Base-by-base conservation (phyloP, 2,797 vertebrate genomes). In the Sebastes steindachneri region DNA sequence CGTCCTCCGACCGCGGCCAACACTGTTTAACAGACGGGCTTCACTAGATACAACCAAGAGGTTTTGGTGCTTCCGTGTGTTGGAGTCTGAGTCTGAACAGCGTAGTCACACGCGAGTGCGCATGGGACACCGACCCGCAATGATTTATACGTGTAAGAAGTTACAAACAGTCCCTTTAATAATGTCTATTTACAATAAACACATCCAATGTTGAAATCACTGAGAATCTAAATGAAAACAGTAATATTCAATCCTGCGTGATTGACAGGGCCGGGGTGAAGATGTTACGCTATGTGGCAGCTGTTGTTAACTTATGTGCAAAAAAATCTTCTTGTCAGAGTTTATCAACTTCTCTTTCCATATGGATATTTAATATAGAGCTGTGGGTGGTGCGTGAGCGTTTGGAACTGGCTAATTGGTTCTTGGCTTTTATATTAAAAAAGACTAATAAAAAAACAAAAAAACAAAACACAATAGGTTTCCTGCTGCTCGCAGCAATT, bases 51-150 rank as follows among this genome's bases (percentile, higher is more conserved):
- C 7, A 31, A 31, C 29, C 7, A 8, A 8, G 29, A 8, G 35
- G 35, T 2, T 37, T 37, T 37, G 35, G 11, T 37, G 35, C 35
- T 37, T 37, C 35, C 0, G 11, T 37, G 35, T 37, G 35, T 37
- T 37, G 35, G 35, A 37, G 35, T 37, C 35, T 37, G 35, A 37
- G 35, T 37, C 35, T 37, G 35, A 37, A 37, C 35, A 37, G 35
- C 35, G 11, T 37, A 37, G 35, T 0, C 11, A 37, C 0, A 0
- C 11, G 4, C 11, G 35, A 37, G 35, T 0, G 11, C 0, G 11
- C 35, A 2, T 37, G 35, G 11, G 11, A 12, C 35, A 37, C 35
- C 11, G 35, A 37, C 35, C 35, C 2, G 11, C 35, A 14, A 14
- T 14, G 35, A 37, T 37, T 37, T 37, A 37, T 37, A 37, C 12